Conservation (phyloP, 1,140 invertebrate genomes). For the Diachasmimorpha longicaudata region DNA sequence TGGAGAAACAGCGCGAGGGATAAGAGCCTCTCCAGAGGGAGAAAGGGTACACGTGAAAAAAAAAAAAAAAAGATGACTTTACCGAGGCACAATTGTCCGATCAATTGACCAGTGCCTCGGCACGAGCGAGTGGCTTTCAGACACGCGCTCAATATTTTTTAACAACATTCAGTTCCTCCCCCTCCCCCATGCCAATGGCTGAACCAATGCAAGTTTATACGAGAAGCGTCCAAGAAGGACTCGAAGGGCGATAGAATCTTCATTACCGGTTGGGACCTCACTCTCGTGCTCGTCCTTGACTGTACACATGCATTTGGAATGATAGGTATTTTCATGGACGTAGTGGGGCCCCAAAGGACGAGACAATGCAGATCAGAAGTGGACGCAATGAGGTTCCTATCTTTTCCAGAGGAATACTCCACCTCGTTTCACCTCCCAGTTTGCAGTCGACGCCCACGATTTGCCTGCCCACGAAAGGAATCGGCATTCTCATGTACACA, state of each 20-base stretch:
- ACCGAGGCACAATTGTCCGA: constrained; percentile 13
- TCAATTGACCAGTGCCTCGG: constrained; percentile 14
- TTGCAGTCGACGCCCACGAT: neutral
- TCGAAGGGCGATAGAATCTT: constrained; percentile 9
- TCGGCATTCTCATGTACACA: neutral
- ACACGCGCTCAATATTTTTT: constrained; percentile 11
- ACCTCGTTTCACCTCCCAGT: constrained; percentile 2
- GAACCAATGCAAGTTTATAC: neutral
- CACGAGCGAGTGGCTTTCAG: constrained; percentile 20
- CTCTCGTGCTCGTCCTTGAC: neutral
- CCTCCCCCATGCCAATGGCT: neutral
- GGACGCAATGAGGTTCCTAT: neutral
- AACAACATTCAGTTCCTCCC: neutral
- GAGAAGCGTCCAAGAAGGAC: neutral
- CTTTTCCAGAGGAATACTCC: neutral
- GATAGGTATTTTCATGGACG: neutral
- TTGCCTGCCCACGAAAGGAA: neutral
- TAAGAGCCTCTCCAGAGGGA: neutral
- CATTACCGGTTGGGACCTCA: neutral
- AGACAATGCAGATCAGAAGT: neutral
- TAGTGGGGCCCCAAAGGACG: neutral
- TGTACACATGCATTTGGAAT: neutral
- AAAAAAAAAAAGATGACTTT: neutral
- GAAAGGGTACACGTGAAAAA: neutral
- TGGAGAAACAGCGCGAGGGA: neutral